Conservation (phyloP, 1,140 invertebrate species). For the Reticulitermes speratus region DNA sequence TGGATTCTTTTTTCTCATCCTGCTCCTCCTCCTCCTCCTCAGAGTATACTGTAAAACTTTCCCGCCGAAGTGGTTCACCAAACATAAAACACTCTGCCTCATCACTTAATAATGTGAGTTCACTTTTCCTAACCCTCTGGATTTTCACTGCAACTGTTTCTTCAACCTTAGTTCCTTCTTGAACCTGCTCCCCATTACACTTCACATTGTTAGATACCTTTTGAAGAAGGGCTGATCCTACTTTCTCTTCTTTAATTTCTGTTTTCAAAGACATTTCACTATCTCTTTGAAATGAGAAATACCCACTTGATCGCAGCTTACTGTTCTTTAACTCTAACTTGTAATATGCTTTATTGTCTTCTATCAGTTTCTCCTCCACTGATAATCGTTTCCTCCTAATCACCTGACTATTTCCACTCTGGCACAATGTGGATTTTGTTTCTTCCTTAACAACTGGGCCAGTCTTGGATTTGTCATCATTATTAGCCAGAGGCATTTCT, state of each 20-base stretch:
- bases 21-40: constrained; percentile 47
- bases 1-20: neutral
- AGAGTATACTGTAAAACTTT: constrained; percentile 49
- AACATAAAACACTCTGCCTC: constrained; percentile 85
- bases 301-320: constrained; percentile 62
- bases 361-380: constrained; percentile 56
- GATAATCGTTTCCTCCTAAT: constrained; percentile 50
- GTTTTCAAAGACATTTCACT: constrained; percentile 15
- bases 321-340: constrained; percentile 71
- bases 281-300: constrained; percentile 40
- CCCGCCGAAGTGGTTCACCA: constrained; percentile 60
- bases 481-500: neutral
- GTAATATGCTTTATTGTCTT: constrained; percentile 66
- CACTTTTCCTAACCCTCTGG: constrained; percentile 68
- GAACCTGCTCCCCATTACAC: constrained; percentile 29
- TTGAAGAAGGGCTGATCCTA: neutral
- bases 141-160: constrained; percentile 41
- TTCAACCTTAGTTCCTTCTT: constrained; percentile 20
- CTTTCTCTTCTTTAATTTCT: constrained; percentile 7
- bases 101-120: constrained; percentile 70
- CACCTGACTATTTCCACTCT: constrained; percentile 22
- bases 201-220: neutral
- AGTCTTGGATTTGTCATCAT: neutral
- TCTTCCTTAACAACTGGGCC: neutral
- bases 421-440: neutral